A percentile compares a stretch with the other conserved stretches of the same genome.
These are phyloP conservation scores for Penaeus chinensis DNA, from an alignment of 1,140 invertebrate species.

Conservation along the genomic window DNA sequence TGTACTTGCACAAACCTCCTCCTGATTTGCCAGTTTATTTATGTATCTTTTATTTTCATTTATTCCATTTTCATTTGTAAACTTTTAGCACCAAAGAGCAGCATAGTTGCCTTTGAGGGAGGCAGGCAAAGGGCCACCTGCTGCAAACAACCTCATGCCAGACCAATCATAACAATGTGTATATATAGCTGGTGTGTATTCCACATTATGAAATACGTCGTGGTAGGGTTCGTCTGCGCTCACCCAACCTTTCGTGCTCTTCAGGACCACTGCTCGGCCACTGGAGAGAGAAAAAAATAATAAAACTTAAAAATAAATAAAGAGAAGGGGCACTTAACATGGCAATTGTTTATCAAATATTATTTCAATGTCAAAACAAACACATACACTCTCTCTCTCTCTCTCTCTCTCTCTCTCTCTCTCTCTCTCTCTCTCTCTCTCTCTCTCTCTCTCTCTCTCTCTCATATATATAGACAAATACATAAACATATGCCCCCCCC, in stretches of 20 bases:
- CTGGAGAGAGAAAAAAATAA: background rate
- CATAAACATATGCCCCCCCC: background rate
- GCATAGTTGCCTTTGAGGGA: conserved; percentile 89
- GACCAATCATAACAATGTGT: conserved; percentile 95
- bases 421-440: too few species aligned
- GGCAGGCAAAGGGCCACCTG: conserved; percentile 91
- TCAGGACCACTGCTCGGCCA: conserved; percentile 86
- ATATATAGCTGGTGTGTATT: conserved; percentile 93
- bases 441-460: too few species aligned
- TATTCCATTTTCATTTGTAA: background rate
- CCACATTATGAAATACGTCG: conserved; percentile 84
- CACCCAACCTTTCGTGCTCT: conserved; percentile 88
- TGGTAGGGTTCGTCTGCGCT: conserved; percentile 79
- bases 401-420: too few species aligned
- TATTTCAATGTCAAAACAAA: background rate
- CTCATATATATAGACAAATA: too few species aligned
- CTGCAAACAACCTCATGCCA: conserved; percentile 91
- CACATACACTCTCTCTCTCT: background rate
- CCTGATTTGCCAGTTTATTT: too few species aligned
- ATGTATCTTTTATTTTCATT: background rate
- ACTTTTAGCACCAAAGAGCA: conserved; percentile 69
- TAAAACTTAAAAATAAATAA: background rate
- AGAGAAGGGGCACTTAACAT: background rate
- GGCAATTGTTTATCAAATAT: background rate
- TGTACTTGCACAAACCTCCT: too few species aligned